phyloP scores from a whole-genome alignment of 2,888 invertebrate genomes.

The Thalpophila matura region DNA sequence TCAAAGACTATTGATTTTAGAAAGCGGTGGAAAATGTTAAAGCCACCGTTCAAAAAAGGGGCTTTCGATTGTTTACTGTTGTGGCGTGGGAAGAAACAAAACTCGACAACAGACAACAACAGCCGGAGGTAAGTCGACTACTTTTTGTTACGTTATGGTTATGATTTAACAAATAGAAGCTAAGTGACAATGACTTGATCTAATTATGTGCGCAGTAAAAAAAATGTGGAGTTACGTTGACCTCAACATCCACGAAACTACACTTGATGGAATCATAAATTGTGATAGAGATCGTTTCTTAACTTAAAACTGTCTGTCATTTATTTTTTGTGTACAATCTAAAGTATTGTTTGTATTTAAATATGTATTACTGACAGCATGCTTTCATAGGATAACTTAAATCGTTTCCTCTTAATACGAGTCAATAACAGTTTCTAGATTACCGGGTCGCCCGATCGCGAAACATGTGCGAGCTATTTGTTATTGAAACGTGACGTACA shows the following conservation, averaged over 20 bases:
- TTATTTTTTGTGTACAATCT: not conserved
- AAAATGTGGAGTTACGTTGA: slow-evolving; percentile 1
- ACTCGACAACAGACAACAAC: slow-evolving; percentile 69
- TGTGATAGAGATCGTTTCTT: not conserved
- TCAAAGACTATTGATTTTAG: slow-evolving; percentile 79
- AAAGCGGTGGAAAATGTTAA: slow-evolving; percentile 83
- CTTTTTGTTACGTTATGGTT: slow-evolving; percentile 21
- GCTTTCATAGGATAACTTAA: slow-evolving; percentile 23
- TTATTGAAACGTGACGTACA: slow-evolving; percentile 42
- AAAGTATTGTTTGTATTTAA: not conserved
- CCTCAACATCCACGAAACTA: not conserved
- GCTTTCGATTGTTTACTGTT: slow-evolving; percentile 84
- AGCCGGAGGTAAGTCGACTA: slow-evolving; percentile 77
- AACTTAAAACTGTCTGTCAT: not conserved
- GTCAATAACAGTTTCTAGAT: slow-evolving; percentile 42
- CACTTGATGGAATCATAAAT: not conserved
- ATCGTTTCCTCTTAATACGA: slow-evolving; percentile 45
- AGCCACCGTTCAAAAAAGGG: slow-evolving; percentile 82
- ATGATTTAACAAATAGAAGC: slow-evolving; percentile 5
- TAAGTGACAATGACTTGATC: slow-evolving; percentile 15
- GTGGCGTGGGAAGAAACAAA: slow-evolving; percentile 84
- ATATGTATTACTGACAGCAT: not conserved
- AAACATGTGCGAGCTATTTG: slow-evolving; percentile 50
- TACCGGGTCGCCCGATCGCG: slow-evolving; percentile 44
- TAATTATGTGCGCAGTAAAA: slow-evolving; percentile 19